Evolutionary conservation across 1,140 invertebrate genomes (phyloP), one percentile per base, ranked within the genome.

Genomic region (Coelopa frigida): DNA sequence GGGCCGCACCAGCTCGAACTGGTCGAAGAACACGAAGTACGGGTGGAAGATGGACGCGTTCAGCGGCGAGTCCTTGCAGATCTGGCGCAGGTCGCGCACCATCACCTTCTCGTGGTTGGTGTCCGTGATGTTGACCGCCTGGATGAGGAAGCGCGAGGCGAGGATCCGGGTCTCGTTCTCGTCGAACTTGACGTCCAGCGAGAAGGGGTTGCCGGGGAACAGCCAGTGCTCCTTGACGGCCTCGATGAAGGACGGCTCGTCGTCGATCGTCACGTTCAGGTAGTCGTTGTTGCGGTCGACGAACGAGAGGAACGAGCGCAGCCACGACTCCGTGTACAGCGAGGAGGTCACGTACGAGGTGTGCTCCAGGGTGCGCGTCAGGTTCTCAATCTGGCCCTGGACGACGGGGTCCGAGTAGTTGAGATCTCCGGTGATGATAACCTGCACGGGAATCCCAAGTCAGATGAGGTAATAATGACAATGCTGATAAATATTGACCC

Each of bases 11-110:
- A 94, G 75, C 54, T 97, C 89, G 61, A 96, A 95, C 78, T 94
- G 89, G 72, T 96, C 93, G 61, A 94, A 95, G 71, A 92, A 95
- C 4, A 94, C 87, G 57, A 95, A 94, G 57, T 93, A 93, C 0
- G 92, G 92, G 74, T 96, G 90, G 58, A 93, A 96, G 2, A 94
- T 89, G 6, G 85, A 91, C 14, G 86, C 88, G 52, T 93, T 89
- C 5, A 93, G 70, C 0, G 82, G 75, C 8, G 89, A 88, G 7
- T 85, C 78, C 0, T 79, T 66, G 35, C 89, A 89, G 4, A 95
- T 84, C 46, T 79, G 64, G 46, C 92, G 73, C 2, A 96, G 70
- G 37, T 83, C 81, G 49, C 80, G 78, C 1, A 92, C 86, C 84
- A 97, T 94, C 51, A 91, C 87, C 57, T 90, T 91, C 60, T 94